Evolutionary conservation across 2,888 invertebrate species (phyloP).

Genomic region (Drosophila birchii): DNA sequence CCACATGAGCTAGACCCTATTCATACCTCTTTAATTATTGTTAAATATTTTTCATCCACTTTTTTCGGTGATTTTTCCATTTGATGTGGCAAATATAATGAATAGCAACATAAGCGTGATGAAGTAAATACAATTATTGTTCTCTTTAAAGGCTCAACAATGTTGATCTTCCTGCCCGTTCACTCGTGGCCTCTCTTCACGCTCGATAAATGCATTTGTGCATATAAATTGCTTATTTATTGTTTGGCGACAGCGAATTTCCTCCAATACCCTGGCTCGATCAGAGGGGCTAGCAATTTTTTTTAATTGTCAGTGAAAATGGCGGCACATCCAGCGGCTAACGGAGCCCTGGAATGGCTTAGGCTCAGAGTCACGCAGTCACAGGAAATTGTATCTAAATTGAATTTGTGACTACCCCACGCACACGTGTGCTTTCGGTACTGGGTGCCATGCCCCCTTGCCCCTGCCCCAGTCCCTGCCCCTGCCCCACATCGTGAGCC

Average conservation of each 20-base stretch:
- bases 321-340: constrained; percentile 13
- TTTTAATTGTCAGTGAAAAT: constrained; percentile 47
- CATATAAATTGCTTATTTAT: constrained; percentile 79
- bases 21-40: constrained; percentile 3
- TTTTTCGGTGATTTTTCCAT: constrained; percentile 19
- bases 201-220: constrained; percentile 70
- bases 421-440: constrained; percentile 29
- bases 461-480: background rate
- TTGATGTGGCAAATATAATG: constrained; percentile 46
- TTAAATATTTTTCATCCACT: background rate
- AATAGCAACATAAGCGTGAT: constrained; percentile 41
- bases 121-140: constrained; percentile 27
- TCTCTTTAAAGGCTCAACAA: constrained; percentile 35
- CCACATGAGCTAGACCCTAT: background rate
- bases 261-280: constrained; percentile 40
- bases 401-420: constrained; percentile 69
- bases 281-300: constrained; percentile 29
- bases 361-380: constrained; percentile 71
- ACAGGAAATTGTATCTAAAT: constrained; percentile 81
- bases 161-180: constrained; percentile 34
- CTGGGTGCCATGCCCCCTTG: constrained; percentile 5
- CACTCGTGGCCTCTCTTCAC: constrained; percentile 48
- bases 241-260: constrained; percentile 53
- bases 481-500: constrained; percentile 7
- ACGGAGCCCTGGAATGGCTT: constrained; percentile 14